Evolutionary conservation across 2,113 vertebrate genomes (phyloP).

Genomic region (Nannospalax galili): DNA sequence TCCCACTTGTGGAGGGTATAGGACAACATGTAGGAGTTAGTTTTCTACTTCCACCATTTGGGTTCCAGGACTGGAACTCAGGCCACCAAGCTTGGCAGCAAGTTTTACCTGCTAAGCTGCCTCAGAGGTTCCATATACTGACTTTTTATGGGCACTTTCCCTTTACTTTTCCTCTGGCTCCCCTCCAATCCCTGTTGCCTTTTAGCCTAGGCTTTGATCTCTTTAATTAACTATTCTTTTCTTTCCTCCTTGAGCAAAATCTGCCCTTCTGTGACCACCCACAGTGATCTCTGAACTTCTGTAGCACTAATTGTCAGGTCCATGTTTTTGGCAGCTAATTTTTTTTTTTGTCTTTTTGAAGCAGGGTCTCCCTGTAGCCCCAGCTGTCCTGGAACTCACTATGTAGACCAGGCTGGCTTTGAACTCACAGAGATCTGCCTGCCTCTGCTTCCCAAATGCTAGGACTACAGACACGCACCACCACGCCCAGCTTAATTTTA

Average conservation of each 20-base stretch:
- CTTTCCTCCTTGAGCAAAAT: neutral
- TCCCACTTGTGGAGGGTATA: neutral
- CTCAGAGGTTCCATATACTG: neutral
- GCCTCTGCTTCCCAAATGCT: no score
- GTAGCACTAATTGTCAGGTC: neutral
- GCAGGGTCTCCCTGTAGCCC: no score
- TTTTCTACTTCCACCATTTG: neutral
- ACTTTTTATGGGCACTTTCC: neutral
- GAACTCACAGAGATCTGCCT: no score
- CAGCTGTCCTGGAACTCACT: no score
- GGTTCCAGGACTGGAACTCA: neutral
- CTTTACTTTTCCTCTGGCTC: neutral
- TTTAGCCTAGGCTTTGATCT: constrained; percentile 55
- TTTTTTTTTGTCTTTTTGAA: no score
- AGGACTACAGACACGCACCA: no score
- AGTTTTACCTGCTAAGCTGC: neutral
- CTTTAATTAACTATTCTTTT: neutral
- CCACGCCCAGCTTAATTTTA: no score
- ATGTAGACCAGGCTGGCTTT: no score
- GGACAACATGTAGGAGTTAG: neutral
- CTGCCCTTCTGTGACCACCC: constrained; percentile 20
- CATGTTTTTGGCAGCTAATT: constrained; percentile 56
- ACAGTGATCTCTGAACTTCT: constrained; percentile 41
- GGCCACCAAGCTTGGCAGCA: neutral
- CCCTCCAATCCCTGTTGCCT: neutral